These are phyloP conservation scores for Drosophila gaucha DNA, from an alignment of 2,888 invertebrate species.

Conservation along the genomic window DNA sequence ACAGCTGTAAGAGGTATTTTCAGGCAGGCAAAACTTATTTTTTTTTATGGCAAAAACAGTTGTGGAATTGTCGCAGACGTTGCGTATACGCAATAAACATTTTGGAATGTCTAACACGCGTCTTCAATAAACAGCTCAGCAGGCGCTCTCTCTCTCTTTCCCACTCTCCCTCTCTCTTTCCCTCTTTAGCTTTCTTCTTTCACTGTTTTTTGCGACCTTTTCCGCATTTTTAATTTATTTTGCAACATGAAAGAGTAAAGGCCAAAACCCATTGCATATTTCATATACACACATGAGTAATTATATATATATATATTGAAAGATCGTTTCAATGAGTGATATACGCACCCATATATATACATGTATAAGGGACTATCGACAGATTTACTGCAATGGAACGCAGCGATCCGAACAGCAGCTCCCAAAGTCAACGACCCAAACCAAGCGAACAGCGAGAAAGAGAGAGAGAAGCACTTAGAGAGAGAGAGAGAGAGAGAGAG, in stretches of 20 bases:
- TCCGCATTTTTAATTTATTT: conserved; percentile 64
- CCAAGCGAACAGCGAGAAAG: conserved; percentile 4
- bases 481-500: background rate
- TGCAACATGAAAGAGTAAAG: conserved; percentile 21
- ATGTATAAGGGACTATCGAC: conserved; percentile 51
- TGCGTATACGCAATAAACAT: conserved; percentile 53
- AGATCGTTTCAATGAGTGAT: conserved; percentile 46
- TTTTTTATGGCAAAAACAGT: conserved; percentile 15
- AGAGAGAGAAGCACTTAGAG: background rate
- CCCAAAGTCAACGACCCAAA: conserved; percentile 50
- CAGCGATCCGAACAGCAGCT: conserved; percentile 37
- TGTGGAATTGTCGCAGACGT: conserved; percentile 32
- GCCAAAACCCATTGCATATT: conserved; percentile 28
- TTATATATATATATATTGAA: conserved; percentile 34
- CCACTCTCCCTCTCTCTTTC: background rate
- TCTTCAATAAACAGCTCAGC: conserved; percentile 39
- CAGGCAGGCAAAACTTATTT: conserved; percentile 10
- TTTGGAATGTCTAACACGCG: conserved; percentile 64
- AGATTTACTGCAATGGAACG: conserved; percentile 72
- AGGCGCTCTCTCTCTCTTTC: background rate
- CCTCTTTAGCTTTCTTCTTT: conserved; percentile 18
- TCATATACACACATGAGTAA: conserved; percentile 35
- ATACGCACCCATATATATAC: conserved; percentile 27
- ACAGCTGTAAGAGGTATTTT: background rate
- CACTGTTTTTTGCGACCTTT: conserved; percentile 47